A percentile compares a stretch with the other conserved stretches of the same genome.
These are phyloP conservation scores for Siniperca knerii DNA, from an alignment of 2,113 vertebrate species.

Conservation along the genomic window DNA sequence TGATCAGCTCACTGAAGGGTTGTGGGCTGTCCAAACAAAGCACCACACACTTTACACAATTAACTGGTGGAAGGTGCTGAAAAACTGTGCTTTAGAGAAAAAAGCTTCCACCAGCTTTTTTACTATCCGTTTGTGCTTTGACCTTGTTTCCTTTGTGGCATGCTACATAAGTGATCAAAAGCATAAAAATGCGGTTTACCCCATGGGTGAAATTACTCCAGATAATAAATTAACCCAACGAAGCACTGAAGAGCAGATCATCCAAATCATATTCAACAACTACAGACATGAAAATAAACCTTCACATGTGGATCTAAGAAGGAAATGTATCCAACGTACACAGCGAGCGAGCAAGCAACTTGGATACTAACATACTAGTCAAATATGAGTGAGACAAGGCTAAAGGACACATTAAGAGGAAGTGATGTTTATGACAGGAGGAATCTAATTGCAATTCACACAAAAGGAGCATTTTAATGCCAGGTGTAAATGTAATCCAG, in stretches of 20 bases:
- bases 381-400: not conserved
- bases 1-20: conserved; percentile 45
- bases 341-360: not conserved
- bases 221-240: not conserved
- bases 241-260: not conserved
- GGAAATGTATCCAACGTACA: not conserved
- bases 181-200: not conserved
- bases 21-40: conserved; percentile 35
- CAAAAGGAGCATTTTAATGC: conserved; percentile 12
- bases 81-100: not conserved
- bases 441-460: not conserved
- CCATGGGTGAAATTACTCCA: not conserved
- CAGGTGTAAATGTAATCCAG: conserved; percentile 11
- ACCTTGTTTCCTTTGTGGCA: conserved; percentile 12
- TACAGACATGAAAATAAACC: not conserved
- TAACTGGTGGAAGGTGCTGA: conserved; percentile 37
- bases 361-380: no score
- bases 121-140: conserved; percentile 25
- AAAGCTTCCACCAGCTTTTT: conserved; percentile 28
- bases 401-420: not conserved
- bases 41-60: conserved; percentile 35
- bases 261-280: not conserved
- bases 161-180: conserved; percentile 15
- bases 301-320: not conserved
- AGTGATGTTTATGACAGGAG: not conserved